phyloP scores from a whole-genome alignment of 2,797 vertebrate genomes.

The Propithecus perrieri region DNA sequence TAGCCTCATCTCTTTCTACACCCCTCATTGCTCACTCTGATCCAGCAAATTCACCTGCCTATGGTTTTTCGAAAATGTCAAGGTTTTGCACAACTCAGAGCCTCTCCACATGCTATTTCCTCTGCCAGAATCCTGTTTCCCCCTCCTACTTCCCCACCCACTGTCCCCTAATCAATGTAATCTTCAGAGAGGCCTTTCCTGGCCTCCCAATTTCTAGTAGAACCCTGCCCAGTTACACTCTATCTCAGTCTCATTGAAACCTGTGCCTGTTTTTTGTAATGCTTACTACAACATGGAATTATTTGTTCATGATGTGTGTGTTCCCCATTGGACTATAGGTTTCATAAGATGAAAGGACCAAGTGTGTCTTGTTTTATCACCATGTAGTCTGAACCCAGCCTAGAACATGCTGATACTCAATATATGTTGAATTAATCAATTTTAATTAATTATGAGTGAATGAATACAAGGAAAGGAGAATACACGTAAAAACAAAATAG shows the following conservation, averaged over 20 bases:
- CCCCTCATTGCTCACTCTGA: neutral
- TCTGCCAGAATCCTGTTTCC: neutral
- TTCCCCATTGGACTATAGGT: neutral
- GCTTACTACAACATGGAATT: neutral
- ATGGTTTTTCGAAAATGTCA: neutral
- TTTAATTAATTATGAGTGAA: neutral
- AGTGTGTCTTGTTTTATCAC: neutral
- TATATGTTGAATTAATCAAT: neutral
- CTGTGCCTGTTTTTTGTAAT: neutral
- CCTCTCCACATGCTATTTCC: neutral
- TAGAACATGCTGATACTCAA: neutral
- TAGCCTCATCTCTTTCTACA: neutral
- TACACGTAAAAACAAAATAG: neutral
- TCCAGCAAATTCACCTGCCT: neutral
- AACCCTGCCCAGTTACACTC: neutral
- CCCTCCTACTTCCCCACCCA: neutral
- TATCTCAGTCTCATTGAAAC: neutral
- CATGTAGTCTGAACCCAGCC: neutral
- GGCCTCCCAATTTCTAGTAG: neutral
- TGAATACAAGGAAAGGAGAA: neutral
- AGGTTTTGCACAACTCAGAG: neutral
- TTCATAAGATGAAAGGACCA: neutral
- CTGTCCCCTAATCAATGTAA: neutral
- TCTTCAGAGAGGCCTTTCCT: neutral
- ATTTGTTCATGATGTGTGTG: neutral